These are phyloP conservation scores for Crotalus viridis DNA, from an alignment of 2,113 vertebrate species.

Conservation along the genomic window DNA sequence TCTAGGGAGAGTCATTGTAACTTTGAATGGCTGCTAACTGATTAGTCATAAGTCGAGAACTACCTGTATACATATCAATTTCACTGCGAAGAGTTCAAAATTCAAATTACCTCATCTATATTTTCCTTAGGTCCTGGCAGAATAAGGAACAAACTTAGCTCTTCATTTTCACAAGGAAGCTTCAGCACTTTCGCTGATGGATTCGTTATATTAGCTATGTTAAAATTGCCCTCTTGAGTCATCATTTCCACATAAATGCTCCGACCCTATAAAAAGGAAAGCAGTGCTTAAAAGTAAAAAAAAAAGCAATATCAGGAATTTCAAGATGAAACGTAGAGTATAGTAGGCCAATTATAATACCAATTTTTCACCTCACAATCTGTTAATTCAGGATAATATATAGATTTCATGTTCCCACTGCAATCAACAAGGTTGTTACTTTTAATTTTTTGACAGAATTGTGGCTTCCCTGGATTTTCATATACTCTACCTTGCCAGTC, in stretches of 20 bases:
- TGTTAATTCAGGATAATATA: neutral
- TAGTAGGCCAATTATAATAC: neutral
- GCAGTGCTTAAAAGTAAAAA: neutral
- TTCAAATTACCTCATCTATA: slow-evolving; percentile 72
- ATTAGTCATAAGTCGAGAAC: too few species aligned
- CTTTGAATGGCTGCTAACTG: too few species aligned
- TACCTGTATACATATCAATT: neutral
- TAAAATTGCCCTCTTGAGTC: slow-evolving; percentile 64
- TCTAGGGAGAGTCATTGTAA: neutral
- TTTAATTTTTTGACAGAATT: neutral
- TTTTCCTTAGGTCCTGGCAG: slow-evolving; percentile 70
- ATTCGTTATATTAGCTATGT: slow-evolving; percentile 55
- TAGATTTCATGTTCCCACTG: neutral
- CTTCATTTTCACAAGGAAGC: slow-evolving; percentile 74
- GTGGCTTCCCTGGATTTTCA: neutral
- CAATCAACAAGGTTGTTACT: neutral
- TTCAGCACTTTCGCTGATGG: slow-evolving; percentile 72
- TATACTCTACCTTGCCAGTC: slow-evolving; percentile 67
- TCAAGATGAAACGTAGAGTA: neutral
- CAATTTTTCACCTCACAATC: neutral
- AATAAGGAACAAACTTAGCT: slow-evolving; percentile 72
- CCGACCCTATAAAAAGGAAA: slow-evolving; percentile 62
- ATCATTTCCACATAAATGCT: slow-evolving; percentile 78
- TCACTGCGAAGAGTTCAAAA: neutral
- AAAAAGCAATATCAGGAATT: neutral